Conservation (phyloP, 2,113 vertebrate genomes). For the Mastomys natalensis region DNA sequence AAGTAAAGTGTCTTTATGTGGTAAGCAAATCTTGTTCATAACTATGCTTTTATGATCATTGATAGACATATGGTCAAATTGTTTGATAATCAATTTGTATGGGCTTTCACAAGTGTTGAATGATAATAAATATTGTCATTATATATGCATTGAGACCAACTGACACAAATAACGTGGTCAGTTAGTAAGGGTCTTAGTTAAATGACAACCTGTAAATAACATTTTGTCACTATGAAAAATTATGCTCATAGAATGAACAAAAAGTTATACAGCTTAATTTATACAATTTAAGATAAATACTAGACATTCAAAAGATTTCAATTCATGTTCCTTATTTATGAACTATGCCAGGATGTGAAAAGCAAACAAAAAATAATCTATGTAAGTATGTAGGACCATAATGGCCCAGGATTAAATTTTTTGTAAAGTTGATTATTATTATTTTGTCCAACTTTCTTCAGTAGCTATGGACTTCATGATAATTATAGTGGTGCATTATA, state of each 20-base stretch:
- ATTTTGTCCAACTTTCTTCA: slow-evolving; percentile 22
- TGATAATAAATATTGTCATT: background rate
- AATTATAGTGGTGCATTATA: background rate
- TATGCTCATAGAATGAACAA: background rate
- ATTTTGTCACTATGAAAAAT: slow-evolving; percentile 30
- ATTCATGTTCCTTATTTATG: slow-evolving; percentile 1
- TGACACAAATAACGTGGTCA: background rate
- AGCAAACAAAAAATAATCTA: no score
- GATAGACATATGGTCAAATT: background rate
- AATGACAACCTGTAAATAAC: slow-evolving; percentile 5
- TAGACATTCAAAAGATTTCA: background rate
- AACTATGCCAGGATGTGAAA: slow-evolving; percentile 1
- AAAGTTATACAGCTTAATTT: slow-evolving; percentile 5
- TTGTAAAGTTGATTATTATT: slow-evolving; percentile 31
- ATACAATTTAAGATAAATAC: slow-evolving; percentile 30
- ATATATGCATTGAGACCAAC: background rate
- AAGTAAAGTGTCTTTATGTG: background rate
- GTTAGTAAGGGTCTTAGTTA: slow-evolving; percentile 2
- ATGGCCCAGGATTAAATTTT: background rate
- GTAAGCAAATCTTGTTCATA: background rate
- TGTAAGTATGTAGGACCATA: no score
- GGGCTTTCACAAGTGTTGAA: background rate
- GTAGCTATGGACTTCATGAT: background rate
- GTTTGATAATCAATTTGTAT: background rate
- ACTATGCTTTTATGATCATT: slow-evolving; percentile 3